phyloP scores from a whole-genome alignment of 2,113 vertebrate genomes.

The Suncus etruscus region DNA sequence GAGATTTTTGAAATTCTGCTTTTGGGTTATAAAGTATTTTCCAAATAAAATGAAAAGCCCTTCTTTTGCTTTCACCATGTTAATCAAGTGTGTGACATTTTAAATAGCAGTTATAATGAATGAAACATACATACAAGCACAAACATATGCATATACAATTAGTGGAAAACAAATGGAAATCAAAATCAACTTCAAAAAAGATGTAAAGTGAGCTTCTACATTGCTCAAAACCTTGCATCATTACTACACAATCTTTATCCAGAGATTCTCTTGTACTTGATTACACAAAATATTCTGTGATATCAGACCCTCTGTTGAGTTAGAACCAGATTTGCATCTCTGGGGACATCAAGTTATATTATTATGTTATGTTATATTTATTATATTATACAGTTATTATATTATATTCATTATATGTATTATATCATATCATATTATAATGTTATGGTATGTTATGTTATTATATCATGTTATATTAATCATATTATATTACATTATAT shows the following conservation, averaged over 20 bases:
- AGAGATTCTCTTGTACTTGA: constrained; percentile 98
- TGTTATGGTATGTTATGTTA: too few relatives aligned
- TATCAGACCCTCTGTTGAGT: constrained; percentile 97
- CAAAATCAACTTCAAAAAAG: constrained; percentile 98
- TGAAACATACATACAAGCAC: too few relatives aligned
- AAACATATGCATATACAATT: too few relatives aligned
- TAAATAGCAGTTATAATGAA: background rate
- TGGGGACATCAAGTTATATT: constrained; percentile 96
- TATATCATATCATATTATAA: too few relatives aligned
- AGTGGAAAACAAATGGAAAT: constrained; percentile 90
- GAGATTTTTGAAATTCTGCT: background rate
- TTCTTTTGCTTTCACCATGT: background rate
- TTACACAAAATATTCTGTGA: constrained; percentile 98
- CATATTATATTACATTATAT: too few relatives aligned
- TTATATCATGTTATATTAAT: too few relatives aligned
- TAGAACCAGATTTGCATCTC: constrained; percentile 95
- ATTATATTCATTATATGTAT: too few relatives aligned
- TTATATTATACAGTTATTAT: too few relatives aligned
- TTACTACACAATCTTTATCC: constrained; percentile 98
- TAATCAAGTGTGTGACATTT: background rate
- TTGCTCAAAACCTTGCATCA: constrained; percentile 99
- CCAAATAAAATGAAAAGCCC: background rate
- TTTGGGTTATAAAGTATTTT: background rate
- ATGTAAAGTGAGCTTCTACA: constrained; percentile 98
- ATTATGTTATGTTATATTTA: too few relatives aligned